phyloP scores from a whole-genome alignment of 1,140 invertebrate genomes.

The Trypoxylus dichotomus region DNA sequence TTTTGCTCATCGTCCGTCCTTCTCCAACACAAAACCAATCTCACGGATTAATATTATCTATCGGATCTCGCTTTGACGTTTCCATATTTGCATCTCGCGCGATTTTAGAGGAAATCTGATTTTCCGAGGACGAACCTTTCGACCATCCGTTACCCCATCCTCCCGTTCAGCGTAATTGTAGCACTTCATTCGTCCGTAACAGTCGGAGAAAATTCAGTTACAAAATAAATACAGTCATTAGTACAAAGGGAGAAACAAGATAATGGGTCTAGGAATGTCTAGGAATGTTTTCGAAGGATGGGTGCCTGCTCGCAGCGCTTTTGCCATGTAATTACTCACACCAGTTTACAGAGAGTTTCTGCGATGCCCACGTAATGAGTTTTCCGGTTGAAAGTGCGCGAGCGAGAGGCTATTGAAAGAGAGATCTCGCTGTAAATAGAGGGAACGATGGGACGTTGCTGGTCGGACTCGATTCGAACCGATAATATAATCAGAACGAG shows the following conservation, averaged over 20 bases:
- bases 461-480: not conserved
- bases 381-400: not conserved
- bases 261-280: conserved; percentile 8
- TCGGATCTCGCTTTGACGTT: not conserved
- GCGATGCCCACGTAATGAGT: conserved; percentile 12
- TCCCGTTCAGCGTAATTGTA: not conserved
- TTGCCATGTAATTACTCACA: conserved; percentile 13
- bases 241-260: conserved; percentile 8
- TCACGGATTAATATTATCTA: not conserved
- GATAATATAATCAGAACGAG: not conserved
- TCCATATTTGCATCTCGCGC: not conserved
- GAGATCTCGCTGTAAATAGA: not conserved
- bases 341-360: not conserved
- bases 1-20: too few relatives aligned
- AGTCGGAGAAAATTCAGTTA: conserved; percentile 1
- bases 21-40: not conserved
- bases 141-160: not conserved
- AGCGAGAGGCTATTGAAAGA: not conserved
- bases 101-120: not conserved
- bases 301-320: not conserved
- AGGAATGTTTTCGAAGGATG: not conserved
- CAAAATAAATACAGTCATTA: conserved; percentile 20
- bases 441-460: not conserved
- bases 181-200: not conserved
- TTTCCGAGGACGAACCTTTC: not conserved